Evolutionary conservation across 1,140 invertebrate species (phyloP).

Genomic region (Stegodyphus dumicola): DNA sequence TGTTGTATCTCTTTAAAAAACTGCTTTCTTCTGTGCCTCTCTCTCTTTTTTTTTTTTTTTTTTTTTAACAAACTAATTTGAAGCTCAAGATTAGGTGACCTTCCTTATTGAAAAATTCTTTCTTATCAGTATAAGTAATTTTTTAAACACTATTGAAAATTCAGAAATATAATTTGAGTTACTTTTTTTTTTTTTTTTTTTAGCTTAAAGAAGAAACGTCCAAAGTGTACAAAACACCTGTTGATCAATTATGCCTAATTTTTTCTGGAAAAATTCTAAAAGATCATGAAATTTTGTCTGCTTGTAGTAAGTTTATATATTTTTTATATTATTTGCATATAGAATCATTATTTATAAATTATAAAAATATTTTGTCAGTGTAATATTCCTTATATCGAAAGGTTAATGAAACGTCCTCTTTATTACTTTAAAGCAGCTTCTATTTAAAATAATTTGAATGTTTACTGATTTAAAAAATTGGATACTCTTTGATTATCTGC

Average conservation of each 20-base stretch:
- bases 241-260: slow-evolving; percentile 94
- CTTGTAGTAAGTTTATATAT: slow-evolving; percentile 76
- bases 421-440: no score
- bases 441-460: no score
- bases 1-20: neutral
- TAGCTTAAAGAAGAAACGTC: slow-evolving; percentile 92
- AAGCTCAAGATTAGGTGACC: neutral
- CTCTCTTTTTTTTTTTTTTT: no score
- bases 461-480: no score
- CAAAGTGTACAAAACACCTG: slow-evolving; percentile 83
- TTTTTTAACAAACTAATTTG: neutral
- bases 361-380: no score
- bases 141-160: neutral
- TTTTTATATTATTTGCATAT: no score
- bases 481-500: no score
- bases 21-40: neutral
- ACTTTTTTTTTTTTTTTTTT: slow-evolving; percentile 63
- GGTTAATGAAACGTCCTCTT: no score
- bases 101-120: no score
- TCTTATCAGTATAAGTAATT: neutral
- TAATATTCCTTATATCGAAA: no score
- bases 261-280: slow-evolving; percentile 99
- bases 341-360: no score
- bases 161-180: neutral
- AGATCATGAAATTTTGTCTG: slow-evolving; percentile 88